Conservation (phyloP, 1,140 invertebrate species). For the Homalodisca vitripennis region DNA sequence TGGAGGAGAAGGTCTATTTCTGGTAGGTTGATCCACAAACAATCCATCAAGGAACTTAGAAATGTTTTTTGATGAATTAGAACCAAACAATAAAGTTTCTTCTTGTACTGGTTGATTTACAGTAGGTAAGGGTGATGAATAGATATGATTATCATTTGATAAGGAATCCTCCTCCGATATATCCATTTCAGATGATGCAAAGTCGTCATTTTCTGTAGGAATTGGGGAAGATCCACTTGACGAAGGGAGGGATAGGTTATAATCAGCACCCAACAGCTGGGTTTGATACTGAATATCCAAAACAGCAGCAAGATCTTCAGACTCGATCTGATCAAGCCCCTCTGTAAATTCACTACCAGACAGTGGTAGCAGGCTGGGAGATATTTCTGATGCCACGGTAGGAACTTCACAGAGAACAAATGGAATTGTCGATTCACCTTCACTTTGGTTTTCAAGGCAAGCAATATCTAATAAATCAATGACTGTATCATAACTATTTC, state of each 20-base stretch:
- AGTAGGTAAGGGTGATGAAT: neutral
- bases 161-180: conserved; percentile 19
- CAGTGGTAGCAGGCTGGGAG: neutral
- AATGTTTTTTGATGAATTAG: conserved; percentile 29
- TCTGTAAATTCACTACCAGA: conserved; percentile 19
- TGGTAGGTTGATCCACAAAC: neutral
- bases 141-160: neutral
- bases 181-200: conserved; percentile 21
- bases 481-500: conserved; percentile 24
- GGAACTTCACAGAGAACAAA: neutral
- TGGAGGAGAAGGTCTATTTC: too few relatives aligned
- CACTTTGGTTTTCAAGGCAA: conserved; percentile 9
- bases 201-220: conserved; percentile 21
- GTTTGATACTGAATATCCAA: conserved; percentile 23
- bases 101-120: neutral
- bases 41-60: conserved; percentile 31
- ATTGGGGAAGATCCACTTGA: conserved; percentile 26
- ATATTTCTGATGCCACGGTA: neutral
- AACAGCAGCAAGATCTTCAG: conserved; percentile 8
- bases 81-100: conserved; percentile 23
- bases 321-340: conserved; percentile 22
- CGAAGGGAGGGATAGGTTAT: conserved; percentile 4
- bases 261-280: conserved; percentile 7
- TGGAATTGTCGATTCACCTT: neutral
- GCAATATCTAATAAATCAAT: conserved; percentile 23